Percentiles rank a stretch among this genome's conserved stretches.
These are phyloP conservation scores for Smutsia gigantea DNA, from an alignment of 2,797 vertebrate genomes.

Conservation along the genomic window DNA sequence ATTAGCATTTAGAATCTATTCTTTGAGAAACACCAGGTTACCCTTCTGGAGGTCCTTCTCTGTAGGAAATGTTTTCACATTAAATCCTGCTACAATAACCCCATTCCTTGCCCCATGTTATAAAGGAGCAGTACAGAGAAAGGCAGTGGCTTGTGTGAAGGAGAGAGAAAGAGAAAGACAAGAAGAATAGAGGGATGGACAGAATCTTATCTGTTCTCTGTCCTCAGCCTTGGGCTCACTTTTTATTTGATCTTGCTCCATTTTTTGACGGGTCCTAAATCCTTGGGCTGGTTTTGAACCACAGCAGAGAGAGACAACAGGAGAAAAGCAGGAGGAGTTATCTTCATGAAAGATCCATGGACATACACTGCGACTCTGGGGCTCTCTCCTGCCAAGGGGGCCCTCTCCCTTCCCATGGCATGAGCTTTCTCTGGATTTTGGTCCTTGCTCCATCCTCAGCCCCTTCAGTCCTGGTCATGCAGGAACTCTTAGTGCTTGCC, in stretches of 20 bases:
- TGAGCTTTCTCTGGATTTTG: neutral
- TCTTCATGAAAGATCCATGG: fast-evolving
- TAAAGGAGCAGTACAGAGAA: too few species aligned
- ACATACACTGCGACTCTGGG: neutral
- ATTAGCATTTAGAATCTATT: neutral
- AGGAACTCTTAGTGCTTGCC: neutral
- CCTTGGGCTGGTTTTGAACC: neutral
- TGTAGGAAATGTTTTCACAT: neutral
- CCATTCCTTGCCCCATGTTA: fast-evolving
- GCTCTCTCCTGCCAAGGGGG: neutral
- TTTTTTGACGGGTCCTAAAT: neutral
- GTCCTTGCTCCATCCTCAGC: neutral
- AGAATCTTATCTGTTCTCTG: neutral
- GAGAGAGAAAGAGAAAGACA: fast-evolving
- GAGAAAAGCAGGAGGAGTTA: too few species aligned
- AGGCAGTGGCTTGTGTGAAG: too few species aligned
- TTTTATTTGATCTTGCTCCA: neutral
- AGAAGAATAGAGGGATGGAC: fast-evolving
- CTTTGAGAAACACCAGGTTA: neutral
- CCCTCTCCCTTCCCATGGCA: fast-evolving
- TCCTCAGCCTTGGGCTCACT: neutral
- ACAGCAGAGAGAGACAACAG: neutral
- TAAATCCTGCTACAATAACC: neutral
- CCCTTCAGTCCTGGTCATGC: neutral
- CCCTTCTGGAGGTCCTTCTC: fast-evolving